Conservation (phyloP, 2,113 vertebrate genomes). For the Pteruthius melanotis region DNA sequence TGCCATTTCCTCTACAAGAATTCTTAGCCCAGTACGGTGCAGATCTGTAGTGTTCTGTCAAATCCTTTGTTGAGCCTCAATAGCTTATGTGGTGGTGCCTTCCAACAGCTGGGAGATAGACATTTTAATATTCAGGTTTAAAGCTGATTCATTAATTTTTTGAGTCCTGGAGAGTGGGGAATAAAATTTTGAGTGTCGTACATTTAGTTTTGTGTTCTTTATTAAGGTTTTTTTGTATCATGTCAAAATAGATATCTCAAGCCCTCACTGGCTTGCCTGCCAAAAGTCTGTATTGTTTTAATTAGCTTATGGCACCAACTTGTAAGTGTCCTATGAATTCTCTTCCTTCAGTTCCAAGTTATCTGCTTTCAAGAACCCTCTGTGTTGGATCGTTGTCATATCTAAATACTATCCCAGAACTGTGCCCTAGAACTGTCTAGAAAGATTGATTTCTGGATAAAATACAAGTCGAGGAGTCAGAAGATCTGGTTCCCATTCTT, state of each 20-base stretch:
- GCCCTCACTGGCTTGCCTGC: not conserved
- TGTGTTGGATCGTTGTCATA: not conserved
- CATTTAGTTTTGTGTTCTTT: not conserved
- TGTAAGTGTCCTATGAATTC: not conserved
- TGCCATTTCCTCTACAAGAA: not conserved
- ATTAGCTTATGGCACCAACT: not conserved
- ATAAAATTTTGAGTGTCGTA: not conserved
- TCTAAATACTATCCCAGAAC: not conserved
- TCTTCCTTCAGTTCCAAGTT: not conserved
- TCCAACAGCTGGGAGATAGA: not conserved
- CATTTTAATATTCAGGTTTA: not conserved
- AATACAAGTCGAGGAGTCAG: not conserved
- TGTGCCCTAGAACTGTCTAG: constrained; percentile 11
- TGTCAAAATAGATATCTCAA: not conserved
- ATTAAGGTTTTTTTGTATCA: not conserved
- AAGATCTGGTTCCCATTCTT: constrained; percentile 56
- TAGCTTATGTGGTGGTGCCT: not conserved
- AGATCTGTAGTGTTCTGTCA: not conserved
- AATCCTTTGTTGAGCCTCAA: not conserved
- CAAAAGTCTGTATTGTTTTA: not conserved
- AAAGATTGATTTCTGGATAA: constrained; percentile 32
- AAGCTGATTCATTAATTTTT: not conserved
- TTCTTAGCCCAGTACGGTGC: not conserved
- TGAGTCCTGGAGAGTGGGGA: not conserved
- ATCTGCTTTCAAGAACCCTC: not conserved